phyloP scores from a whole-genome alignment of 2,888 invertebrate genomes.

The Harpalus rufipes region DNA sequence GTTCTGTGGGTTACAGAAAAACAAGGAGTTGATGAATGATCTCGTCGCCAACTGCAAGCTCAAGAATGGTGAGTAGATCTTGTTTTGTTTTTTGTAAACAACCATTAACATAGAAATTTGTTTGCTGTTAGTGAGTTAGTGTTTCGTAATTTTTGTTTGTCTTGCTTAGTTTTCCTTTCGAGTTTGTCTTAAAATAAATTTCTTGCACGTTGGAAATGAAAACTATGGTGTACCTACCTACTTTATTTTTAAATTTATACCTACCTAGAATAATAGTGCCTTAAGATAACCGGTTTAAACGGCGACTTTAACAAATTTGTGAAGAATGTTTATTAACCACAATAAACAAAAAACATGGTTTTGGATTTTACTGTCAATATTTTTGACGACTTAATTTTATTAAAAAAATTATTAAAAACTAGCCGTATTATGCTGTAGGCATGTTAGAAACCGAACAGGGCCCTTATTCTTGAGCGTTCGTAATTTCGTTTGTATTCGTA shows the following conservation, averaged over 20 bases:
- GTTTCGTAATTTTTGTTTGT: not conserved
- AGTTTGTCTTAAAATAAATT: not conserved
- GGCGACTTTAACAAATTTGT: too few relatives aligned
- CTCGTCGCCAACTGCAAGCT: conserved; percentile 83
- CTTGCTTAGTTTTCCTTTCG: not conserved
- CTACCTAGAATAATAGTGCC: too few relatives aligned
- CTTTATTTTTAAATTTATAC: not conserved
- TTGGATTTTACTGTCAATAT: too few relatives aligned
- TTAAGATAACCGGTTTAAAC: too few relatives aligned
- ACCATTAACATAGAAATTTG: conserved; percentile 42
- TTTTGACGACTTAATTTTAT: too few relatives aligned
- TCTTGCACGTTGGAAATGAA: not conserved
- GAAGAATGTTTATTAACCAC: too few relatives aligned
- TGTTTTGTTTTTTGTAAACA: conserved; percentile 53
- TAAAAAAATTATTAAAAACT: too few relatives aligned
- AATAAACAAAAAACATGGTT: too few relatives aligned
- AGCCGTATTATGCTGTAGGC: too few relatives aligned
- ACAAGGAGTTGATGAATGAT: conserved; percentile 88
- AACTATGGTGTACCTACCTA: not conserved
- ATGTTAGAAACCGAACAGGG: too few relatives aligned
- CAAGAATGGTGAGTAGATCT: conserved; percentile 81
- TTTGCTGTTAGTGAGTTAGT: conserved; percentile 41
- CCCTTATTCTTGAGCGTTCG: too few relatives aligned
- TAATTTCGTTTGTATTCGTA: too few relatives aligned
- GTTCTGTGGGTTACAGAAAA: conserved; percentile 83